phyloP scores from a whole-genome alignment of 1,140 invertebrate genomes.

The Heliconius melpomene region DNA sequence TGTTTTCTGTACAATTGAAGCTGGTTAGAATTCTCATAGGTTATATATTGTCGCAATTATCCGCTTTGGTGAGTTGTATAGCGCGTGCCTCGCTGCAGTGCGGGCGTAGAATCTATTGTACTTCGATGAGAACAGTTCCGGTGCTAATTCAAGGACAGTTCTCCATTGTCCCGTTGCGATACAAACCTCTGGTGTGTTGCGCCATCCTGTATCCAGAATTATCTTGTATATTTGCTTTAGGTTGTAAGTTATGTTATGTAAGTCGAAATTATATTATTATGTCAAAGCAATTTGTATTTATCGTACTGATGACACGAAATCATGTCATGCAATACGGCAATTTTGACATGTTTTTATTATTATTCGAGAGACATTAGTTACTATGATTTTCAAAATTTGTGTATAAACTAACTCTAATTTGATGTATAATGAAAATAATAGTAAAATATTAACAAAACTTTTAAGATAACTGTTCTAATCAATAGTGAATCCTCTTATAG shows the following conservation, averaged over 20 bases:
- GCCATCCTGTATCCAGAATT: constrained; percentile 36
- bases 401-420: background rate
- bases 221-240: constrained; percentile 14
- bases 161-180: constrained; percentile 58
- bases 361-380: background rate
- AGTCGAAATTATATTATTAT: background rate
- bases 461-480: too few relatives aligned
- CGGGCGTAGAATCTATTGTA: constrained; percentile 74
- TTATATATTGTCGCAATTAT: constrained; percentile 33
- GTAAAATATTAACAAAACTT: too few relatives aligned
- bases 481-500: too few relatives aligned
- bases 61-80: constrained; percentile 48
- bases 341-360: constrained; percentile 39
- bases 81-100: constrained; percentile 56
- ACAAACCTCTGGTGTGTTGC: constrained; percentile 46
- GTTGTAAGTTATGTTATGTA: background rate
- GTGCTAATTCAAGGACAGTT: constrained; percentile 73
- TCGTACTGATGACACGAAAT: constrained; percentile 27
- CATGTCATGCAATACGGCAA: constrained; percentile 41
- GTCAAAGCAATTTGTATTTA: background rate
- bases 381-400: background rate
- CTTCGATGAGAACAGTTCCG: constrained; percentile 68
- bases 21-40: background rate
- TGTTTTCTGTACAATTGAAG: background rate
- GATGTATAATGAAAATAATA: background rate